Percentiles rank a stretch among this genome's conserved stretches.
phyloP scores from a whole-genome alignment of 2,797 vertebrate genomes.

The Sciurus vulgaris region DNA sequence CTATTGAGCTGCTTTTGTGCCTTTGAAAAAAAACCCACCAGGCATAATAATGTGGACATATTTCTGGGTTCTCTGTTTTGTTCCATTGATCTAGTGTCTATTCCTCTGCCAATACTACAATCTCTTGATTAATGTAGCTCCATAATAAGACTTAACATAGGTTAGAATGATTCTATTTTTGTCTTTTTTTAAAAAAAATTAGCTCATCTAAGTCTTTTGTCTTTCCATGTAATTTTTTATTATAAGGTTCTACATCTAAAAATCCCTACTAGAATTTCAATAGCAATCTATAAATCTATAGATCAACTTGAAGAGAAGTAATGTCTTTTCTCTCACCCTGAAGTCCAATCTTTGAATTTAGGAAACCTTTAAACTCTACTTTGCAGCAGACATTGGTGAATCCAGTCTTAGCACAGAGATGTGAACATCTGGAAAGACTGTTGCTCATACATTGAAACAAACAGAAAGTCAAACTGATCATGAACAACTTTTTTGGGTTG shows the following conservation, averaged over 20 bases:
- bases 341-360: background rate
- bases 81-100: background rate
- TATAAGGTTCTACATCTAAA: background rate
- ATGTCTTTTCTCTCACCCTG: background rate
- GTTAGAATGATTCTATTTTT: background rate
- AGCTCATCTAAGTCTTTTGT: background rate
- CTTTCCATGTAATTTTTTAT: background rate
- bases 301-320: background rate
- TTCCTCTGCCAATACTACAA: background rate
- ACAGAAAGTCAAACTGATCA: background rate
- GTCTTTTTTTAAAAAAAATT: background rate
- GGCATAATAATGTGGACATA: background rate
- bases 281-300: background rate
- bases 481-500: background rate
- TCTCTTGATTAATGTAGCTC: background rate
- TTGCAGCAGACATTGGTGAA: background rate
- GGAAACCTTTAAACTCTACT: background rate
- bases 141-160: background rate
- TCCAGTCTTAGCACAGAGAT: background rate
- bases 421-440: background rate
- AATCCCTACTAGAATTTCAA: background rate
- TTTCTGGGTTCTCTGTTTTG: constrained; percentile 1
- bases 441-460: background rate
- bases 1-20: background rate
- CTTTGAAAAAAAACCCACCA: background rate